phyloP scores from a whole-genome alignment of 2,888 invertebrate genomes.

The Synanthedon myopaeformis region DNA sequence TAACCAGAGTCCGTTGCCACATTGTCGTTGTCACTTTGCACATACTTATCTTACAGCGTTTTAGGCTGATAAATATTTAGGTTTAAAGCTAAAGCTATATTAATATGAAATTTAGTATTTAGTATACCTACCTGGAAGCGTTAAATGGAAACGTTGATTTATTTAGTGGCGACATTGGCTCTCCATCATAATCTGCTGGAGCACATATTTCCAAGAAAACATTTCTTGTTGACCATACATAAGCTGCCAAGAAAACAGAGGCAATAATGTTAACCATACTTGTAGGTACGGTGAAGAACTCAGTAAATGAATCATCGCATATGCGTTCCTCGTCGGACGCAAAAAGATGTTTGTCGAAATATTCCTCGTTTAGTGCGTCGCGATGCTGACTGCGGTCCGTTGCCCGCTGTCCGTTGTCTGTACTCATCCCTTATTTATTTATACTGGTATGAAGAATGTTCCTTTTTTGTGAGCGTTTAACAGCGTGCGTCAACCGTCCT shows the following conservation, averaged over 20 bases:
- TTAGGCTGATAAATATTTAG: no score
- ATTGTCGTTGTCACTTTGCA: no score
- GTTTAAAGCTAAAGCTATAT: no score
- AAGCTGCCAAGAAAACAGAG: slow-evolving; percentile 65
- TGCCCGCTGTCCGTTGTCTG: slow-evolving; percentile 33
- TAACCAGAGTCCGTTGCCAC: no score
- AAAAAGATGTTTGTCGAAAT: slow-evolving; percentile 69
- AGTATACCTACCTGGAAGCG: no score
- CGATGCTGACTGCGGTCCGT: slow-evolving; percentile 28
- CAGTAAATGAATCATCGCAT: slow-evolving; percentile 68
- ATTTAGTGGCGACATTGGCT: slow-evolving; percentile 64
- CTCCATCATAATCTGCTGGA: slow-evolving; percentile 67
- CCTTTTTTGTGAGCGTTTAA: slow-evolving; percentile 48
- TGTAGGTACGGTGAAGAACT: slow-evolving; percentile 51
- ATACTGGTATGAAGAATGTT: slow-evolving; percentile 64
- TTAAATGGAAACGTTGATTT: slow-evolving; percentile 25
- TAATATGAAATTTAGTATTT: no score
- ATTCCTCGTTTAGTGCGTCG: slow-evolving; percentile 49
- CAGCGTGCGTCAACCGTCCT: slow-evolving; percentile 39
- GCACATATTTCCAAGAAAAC: slow-evolving; percentile 66
- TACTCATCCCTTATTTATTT: slow-evolving; percentile 69
- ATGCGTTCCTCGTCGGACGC: slow-evolving; percentile 61
- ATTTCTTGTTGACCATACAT: slow-evolving; percentile 62
- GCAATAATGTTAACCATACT: slow-evolving; percentile 64
- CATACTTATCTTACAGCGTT: no score